Percentiles rank a stretch among this genome's conserved stretches.
phyloP scores from a whole-genome alignment of 2,888 invertebrate genomes.

The Podotricha telesiphe region DNA sequence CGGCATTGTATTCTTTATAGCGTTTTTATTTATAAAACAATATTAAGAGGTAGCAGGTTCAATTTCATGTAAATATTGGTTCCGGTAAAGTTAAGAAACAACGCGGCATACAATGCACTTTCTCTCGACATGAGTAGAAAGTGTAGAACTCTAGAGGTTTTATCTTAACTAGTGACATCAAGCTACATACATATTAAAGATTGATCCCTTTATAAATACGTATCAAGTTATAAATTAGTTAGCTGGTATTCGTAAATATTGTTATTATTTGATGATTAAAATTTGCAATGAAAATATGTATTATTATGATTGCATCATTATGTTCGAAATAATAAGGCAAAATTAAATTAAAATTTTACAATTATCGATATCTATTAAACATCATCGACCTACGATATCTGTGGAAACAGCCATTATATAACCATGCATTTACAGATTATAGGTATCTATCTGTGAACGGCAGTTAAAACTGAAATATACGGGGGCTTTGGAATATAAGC shows the following conservation, averaged over 20 bases:
- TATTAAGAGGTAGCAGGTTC: slow-evolving; percentile 10
- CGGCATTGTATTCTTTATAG: neutral
- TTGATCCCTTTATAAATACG: neutral
- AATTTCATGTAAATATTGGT: slow-evolving; percentile 25
- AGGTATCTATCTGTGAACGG: neutral
- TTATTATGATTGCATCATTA: neutral
- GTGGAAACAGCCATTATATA: neutral
- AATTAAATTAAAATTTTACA: neutral
- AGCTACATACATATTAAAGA: slow-evolving; percentile 4
- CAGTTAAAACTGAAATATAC: slow-evolving; percentile 12
- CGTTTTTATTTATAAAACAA: neutral
- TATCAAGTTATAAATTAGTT: neutral
- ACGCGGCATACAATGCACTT: slow-evolving; percentile 16
- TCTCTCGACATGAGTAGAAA: slow-evolving; percentile 18
- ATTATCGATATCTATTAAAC: neutral
- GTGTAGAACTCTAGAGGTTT: slow-evolving; percentile 18
- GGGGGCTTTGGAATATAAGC: slow-evolving; percentile 24
- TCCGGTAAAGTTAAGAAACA: slow-evolving; percentile 7
- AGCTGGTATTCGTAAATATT: neutral
- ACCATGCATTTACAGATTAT: neutral
- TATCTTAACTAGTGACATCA: slow-evolving; percentile 15
- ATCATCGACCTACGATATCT: neutral
- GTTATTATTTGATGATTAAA: too few species aligned
- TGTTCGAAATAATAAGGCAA: neutral
- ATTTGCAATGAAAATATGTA: too few species aligned